Base-by-base conservation (phyloP, 1,140 invertebrate genomes). In the Zelostemma sp. region DNA sequence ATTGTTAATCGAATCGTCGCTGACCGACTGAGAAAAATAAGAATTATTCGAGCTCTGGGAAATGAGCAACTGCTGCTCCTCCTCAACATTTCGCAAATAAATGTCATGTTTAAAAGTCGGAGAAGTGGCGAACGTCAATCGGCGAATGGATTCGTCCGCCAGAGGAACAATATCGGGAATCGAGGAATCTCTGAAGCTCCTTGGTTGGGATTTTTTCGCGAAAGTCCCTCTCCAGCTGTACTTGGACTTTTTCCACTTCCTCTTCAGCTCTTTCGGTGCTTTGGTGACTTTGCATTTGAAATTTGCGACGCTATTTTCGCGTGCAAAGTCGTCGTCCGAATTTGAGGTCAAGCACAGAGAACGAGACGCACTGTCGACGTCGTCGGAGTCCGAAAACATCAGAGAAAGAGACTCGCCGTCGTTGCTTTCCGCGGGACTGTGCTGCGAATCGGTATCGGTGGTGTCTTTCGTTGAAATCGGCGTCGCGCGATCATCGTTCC, bases 201-300 rank as follows among this genome's bases (percentile, higher is more conserved):
- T n/a, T 8, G 17, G 18, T 31, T 57, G 33, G 21, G 41, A 5
- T 15, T 46, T 64, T 54, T 70, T 63, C 12, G 55, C 48, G 18
- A 76, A 73, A n/a, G 45, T 71, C 1, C 64, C 73, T 6, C 40
- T 62, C 70, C 65, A 73, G 35, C 69, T 62, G 18, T 72, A 68
- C 47, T 73, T 46, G 5, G 47, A 47, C 56, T 53, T 62, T 64
- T 49, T 64, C 25, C 40, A 48, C 47, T 60, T 51, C 55, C 57
- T 69, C 12, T 53, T 57, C 9, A 47, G 43, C 1, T 28, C 53
- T 41, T 38, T 38, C 38, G 18, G 31, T 54, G 47, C 49, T 6
- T 14, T n/a, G n/a, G n/a, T n/a, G n/a, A n/a, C n/a, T n/a, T n/a
- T n/a, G n/a, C n/a, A n/a, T n/a, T n/a, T n/a, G n/a, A n/a, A n/a